phyloP scores from a whole-genome alignment of 1,140 invertebrate genomes.

The Bemisia tabaci region DNA sequence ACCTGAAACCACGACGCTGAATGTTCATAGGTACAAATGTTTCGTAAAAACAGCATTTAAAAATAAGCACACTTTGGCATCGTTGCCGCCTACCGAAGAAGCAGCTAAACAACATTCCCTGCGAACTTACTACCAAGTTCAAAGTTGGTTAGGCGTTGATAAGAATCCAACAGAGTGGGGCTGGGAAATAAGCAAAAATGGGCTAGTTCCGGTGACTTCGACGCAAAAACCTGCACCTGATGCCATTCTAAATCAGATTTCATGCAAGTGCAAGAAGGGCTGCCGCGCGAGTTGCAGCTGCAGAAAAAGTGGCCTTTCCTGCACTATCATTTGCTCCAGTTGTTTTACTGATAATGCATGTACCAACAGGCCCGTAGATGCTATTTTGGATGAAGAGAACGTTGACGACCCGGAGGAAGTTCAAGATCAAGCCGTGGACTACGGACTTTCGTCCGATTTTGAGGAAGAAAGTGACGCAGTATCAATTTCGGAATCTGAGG shows the following conservation, averaged over 20 bases:
- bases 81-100: constrained; percentile 14
- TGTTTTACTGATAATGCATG: no score
- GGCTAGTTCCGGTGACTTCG: constrained; percentile 15
- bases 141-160: constrained; percentile 18
- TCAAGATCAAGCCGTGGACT: no score
- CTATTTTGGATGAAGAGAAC: no score
- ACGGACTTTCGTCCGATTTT: no score
- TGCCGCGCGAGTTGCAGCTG: constrained; percentile 4
- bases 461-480: no score
- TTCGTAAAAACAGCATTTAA: not conserved
- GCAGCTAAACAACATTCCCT: constrained; percentile 20
- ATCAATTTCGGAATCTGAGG: no score
- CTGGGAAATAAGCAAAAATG: constrained; percentile 16
- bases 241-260: constrained; percentile 5
- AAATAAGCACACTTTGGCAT: constrained; percentile 6
- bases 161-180: constrained; percentile 12
- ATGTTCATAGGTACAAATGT: not conserved
- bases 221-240: constrained; percentile 4
- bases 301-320: not conserved
- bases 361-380: no score
- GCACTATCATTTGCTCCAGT: no score
- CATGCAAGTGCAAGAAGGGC: constrained; percentile 4
- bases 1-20: not conserved
- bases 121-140: constrained; percentile 20
- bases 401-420: no score